These are phyloP conservation scores for Cyprinodon brontotheroides DNA, from an alignment of 2,113 vertebrate species.

Conservation along the genomic window DNA sequence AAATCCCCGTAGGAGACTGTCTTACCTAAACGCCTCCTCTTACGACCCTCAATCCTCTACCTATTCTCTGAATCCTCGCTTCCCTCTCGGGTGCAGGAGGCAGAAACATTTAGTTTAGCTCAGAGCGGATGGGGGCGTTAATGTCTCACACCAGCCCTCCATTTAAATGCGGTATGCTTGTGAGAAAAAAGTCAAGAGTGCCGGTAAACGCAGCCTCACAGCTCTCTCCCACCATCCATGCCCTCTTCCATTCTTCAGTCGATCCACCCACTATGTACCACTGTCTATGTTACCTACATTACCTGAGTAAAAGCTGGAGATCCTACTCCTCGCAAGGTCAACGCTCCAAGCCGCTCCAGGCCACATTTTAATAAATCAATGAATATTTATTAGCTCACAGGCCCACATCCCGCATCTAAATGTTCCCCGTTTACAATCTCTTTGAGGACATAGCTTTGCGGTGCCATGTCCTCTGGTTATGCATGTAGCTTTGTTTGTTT, in stretches of 20 bases:
- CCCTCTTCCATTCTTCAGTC: conserved; percentile 42
- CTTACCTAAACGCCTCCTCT: conserved; percentile 48
- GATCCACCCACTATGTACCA: conserved; percentile 55
- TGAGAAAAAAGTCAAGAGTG: conserved; percentile 59
- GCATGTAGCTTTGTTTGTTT: conserved; percentile 53
- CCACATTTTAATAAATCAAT: conserved; percentile 81
- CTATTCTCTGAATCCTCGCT: conserved; percentile 42
- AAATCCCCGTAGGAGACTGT: conserved; percentile 52
- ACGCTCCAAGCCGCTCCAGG: conserved; percentile 73
- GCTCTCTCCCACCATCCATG: conserved; percentile 30
- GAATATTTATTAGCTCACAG: conserved; percentile 78
- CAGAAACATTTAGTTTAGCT: conserved; percentile 56
- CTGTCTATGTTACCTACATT: conserved; percentile 55
- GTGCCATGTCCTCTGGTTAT: conserved; percentile 39
- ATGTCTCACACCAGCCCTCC: conserved; percentile 46
- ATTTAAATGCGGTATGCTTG: conserved; percentile 62
- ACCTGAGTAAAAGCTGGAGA: conserved; percentile 63
- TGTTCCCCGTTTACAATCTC: conserved; percentile 46
- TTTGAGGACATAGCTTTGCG: conserved; percentile 43
- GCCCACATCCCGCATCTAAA: conserved; percentile 64
- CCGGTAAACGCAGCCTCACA: conserved; percentile 15
- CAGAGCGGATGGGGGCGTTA: conserved; percentile 37
- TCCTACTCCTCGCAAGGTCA: conserved; percentile 70
- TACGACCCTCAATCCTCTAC: conserved; percentile 28
- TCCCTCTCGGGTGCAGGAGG: conserved; percentile 29